phyloP scores from a whole-genome alignment of 2,113 vertebrate genomes.

The Pongo abelii region DNA sequence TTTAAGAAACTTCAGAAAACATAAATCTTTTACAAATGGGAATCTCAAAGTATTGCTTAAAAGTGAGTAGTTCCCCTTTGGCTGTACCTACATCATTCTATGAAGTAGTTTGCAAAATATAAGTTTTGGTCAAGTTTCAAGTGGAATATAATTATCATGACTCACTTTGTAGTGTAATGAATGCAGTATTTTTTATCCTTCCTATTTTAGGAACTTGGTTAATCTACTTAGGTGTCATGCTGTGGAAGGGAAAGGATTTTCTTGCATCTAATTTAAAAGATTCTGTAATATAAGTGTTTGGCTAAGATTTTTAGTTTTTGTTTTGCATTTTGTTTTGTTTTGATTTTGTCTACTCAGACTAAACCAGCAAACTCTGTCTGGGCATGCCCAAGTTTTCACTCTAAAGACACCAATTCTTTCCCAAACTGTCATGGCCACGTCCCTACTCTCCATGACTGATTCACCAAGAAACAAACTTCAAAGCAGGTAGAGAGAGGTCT shows the following conservation, averaged over 20 bases:
- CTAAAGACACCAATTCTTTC: background rate
- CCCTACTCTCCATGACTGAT: background rate
- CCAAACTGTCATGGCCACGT: background rate
- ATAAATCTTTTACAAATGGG: background rate
- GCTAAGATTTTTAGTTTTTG: background rate
- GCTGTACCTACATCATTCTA: background rate
- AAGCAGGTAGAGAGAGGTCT: background rate
- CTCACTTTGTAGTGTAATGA: background rate
- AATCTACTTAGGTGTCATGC: background rate
- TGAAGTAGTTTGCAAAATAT: background rate
- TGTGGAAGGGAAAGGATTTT: background rate
- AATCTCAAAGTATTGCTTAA: background rate
- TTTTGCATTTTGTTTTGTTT: background rate
- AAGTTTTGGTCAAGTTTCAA: constrained; percentile 18
- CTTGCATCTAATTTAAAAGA: background rate
- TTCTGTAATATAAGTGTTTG: background rate
- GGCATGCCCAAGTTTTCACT: background rate
- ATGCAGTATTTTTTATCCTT: background rate
- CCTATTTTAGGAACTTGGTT: background rate
- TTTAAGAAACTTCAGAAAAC: constrained; percentile 15
- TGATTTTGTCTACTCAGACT: background rate
- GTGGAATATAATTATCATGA: background rate
- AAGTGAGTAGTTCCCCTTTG: background rate
- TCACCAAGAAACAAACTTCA: background rate
- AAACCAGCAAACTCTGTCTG: background rate